These are phyloP conservation scores for Streptopelia turtur DNA, from an alignment of 2,797 vertebrate species.

Conservation along the genomic window DNA sequence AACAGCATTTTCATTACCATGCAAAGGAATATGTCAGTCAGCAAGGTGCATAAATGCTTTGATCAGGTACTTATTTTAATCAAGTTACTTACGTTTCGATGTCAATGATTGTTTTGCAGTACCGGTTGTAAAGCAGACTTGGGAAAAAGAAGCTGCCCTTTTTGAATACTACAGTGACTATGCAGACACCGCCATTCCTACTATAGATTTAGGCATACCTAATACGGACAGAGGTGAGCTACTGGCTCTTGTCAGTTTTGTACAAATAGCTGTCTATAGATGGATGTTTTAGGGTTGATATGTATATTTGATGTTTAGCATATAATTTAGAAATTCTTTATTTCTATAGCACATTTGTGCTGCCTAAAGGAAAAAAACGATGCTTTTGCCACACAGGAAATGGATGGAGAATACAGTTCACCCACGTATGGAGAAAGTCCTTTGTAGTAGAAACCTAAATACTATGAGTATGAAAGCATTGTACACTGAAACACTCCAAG, in stretches of 20 bases:
- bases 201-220: conserved; percentile 89
- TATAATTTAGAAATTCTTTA: neutral
- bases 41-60: neutral
- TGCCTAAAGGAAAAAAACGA: neutral
- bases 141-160: conserved; percentile 86
- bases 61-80: neutral
- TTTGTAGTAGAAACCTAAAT: neutral
- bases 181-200: conserved; percentile 89
- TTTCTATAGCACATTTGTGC: neutral
- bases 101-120: conserved; percentile 78
- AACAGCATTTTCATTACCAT: neutral
- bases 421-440: neutral
- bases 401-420: neutral
- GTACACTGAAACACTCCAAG: neutral
- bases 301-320: neutral
- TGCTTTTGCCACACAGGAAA: neutral
- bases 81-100: neutral
- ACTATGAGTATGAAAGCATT: neutral
- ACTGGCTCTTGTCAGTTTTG: neutral
- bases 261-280: neutral
- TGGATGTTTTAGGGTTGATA: neutral
- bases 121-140: conserved; percentile 95
- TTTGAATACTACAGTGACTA: conserved; percentile 95
- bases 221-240: conserved; percentile 94
- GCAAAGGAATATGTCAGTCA: neutral